These are phyloP conservation scores for Seriola rivoliana DNA, from an alignment of 2,113 vertebrate species.

Conservation along the genomic window DNA sequence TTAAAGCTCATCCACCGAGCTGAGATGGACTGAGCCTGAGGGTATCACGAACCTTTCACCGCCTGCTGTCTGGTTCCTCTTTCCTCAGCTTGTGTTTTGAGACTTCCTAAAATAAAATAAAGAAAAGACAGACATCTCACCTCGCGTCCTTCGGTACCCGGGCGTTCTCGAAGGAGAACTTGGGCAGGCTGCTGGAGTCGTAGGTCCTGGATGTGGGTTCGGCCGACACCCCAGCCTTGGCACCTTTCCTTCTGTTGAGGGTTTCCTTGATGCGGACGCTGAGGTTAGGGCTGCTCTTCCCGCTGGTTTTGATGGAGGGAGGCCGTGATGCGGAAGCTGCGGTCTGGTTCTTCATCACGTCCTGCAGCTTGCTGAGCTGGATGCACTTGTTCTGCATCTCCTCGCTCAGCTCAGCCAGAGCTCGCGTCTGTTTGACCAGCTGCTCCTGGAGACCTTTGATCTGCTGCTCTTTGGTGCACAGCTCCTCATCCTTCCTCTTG, in stretches of 20 bases:
- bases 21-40: conserved; percentile 1
- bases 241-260: conserved; percentile 88
- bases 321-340: not conserved
- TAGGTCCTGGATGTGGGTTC: conserved; percentile 91
- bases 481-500: conserved; percentile 87
- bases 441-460: conserved; percentile 88
- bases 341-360: conserved; percentile 83
- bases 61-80: not conserved
- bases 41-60: conserved; percentile 8
- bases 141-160: conserved; percentile 91
- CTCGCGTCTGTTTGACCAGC: conserved; percentile 83
- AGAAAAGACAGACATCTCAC: conserved; percentile 71
- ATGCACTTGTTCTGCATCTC: conserved; percentile 90
- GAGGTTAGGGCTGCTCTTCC: conserved; percentile 75
- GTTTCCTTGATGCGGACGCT: conserved; percentile 79
- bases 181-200: conserved; percentile 83
- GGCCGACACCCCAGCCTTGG: conserved; percentile 94
- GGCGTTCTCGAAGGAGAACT: conserved; percentile 93
- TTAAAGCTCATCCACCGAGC: not conserved
- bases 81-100: not conserved
- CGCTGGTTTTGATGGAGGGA: conserved; percentile 74
- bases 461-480: conserved; percentile 83
- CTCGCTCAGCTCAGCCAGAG: conserved; percentile 88
- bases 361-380: conserved; percentile 91
- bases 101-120: not conserved